Base-by-base conservation (phyloP, 2,797 vertebrate species). In the Furcifer pardalis region DNA sequence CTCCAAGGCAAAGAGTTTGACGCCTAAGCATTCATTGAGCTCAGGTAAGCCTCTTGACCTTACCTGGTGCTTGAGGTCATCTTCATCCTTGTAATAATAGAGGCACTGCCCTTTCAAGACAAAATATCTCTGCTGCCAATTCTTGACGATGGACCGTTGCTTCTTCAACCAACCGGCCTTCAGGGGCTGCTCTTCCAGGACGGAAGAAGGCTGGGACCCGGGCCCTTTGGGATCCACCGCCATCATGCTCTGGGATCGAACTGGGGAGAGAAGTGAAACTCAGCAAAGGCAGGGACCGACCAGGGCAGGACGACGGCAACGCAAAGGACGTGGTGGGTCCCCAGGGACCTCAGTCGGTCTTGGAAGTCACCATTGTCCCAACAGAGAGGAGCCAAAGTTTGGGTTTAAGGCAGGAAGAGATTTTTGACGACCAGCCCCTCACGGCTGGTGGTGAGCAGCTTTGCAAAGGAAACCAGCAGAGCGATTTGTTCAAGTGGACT, bases 131-230 rank as follows among this genome's bases (percentile, higher is more conserved):
- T 97, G 96, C 91, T 99, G 98, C 98, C 98, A 99, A 95, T 98
- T 99, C 94, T 98, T 98, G 60, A 99, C 97, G 2, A 99, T 96
- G 82, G 97, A 97, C 87, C 98, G 95, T 93, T 99, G 98, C 92
- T 98, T 99, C 93, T 97, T 98, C 88, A 99, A 94, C 98, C 98
- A 99, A 83, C 98, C 98, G 0, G 97, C 94, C 94, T 98, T 99
- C 88, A 98, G 93, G 0, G 98, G 97, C 86, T 97, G 96, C 90
- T 99, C 97, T 93, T 96, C 95, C 0, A 95, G 92, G 87, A 89
- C 95, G 87, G 93, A 88, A 68, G 93, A 93, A 23, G 90, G 84
- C 19, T 56, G 0, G 95, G 90, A 0, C 87, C 89, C 90, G 21
- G 93, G 84, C 0, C 94, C 86, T 78, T 85, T 90, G 1, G 93